These are phyloP conservation scores for Nicator chloris DNA, from an alignment of 2,113 vertebrate genomes.

Conservation along the genomic window DNA sequence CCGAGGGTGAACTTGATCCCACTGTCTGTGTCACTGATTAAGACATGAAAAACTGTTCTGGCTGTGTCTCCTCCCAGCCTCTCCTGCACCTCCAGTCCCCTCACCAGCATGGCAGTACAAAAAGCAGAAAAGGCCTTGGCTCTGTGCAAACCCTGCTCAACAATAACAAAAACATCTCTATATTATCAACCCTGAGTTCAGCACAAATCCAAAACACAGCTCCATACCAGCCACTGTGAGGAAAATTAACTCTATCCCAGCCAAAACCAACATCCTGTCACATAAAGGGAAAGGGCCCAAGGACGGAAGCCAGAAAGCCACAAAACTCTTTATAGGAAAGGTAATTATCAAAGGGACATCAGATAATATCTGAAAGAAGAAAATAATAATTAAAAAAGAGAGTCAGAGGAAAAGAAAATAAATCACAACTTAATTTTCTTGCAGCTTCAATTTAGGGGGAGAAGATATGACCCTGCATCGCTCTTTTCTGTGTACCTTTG, in stretches of 20 bases:
- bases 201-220: neutral
- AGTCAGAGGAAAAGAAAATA: neutral
- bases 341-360: constrained; percentile 28
- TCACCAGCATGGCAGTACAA: rapidly evolving
- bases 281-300: constrained; percentile 73
- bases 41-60: neutral
- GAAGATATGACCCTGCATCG: rapidly evolving
- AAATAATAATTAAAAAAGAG: neutral
- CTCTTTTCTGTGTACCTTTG: neutral
- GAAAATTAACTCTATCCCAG: neutral
- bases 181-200: neutral
- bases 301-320: constrained; percentile 81
- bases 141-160: neutral
- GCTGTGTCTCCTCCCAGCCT: neutral
- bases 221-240: neutral
- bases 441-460: neutral
- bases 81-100: no score
- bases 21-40: neutral
- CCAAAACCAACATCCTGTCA: neutral
- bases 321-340: constrained; percentile 83
- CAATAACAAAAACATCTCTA: neutral
- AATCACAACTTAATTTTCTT: neutral
- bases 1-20: neutral
- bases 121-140: neutral
- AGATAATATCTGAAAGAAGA: neutral